Conservation (phyloP, 2,113 vertebrate species). For the Zapus hudsonius region DNA sequence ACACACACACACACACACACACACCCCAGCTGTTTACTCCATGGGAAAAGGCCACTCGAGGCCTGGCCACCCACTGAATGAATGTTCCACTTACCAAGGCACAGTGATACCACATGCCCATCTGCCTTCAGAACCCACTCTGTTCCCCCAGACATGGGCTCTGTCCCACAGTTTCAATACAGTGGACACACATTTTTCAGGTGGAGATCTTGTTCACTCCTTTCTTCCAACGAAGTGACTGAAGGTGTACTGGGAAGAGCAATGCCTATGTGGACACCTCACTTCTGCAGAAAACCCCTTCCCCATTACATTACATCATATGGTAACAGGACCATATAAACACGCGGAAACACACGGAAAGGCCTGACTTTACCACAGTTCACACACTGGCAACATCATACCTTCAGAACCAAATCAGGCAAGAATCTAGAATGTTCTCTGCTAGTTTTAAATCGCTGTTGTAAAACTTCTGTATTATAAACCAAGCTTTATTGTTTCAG, state of each 20-base stretch:
- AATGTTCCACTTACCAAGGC: neutral
- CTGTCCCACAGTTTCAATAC: neutral
- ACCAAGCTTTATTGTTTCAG: neutral
- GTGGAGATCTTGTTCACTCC: neutral
- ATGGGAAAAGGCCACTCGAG: neutral
- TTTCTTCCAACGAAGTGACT: neutral
- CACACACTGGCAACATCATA: too few species aligned
- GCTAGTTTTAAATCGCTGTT: neutral
- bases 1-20: too few species aligned
- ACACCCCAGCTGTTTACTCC: neutral
- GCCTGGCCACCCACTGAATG: neutral
- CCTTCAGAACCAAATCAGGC: neutral
- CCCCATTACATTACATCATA: rapidly evolving
- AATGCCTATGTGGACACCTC: neutral
- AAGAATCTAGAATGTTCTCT: neutral
- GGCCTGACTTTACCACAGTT: neutral
- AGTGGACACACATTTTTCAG: neutral
- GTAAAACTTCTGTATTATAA: neutral
- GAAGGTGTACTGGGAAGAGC: neutral
- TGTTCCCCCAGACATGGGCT: neutral
- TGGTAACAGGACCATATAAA: too few species aligned
- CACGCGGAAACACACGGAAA: neutral
- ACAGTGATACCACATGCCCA: rapidly evolving
- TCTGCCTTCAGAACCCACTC: neutral
- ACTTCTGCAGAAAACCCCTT: too few species aligned